A percentile compares a stretch with the other conserved stretches of the same genome.
phyloP scores from a whole-genome alignment of 2,113 vertebrate genomes.

The Hydrolagus affinis region DNA sequence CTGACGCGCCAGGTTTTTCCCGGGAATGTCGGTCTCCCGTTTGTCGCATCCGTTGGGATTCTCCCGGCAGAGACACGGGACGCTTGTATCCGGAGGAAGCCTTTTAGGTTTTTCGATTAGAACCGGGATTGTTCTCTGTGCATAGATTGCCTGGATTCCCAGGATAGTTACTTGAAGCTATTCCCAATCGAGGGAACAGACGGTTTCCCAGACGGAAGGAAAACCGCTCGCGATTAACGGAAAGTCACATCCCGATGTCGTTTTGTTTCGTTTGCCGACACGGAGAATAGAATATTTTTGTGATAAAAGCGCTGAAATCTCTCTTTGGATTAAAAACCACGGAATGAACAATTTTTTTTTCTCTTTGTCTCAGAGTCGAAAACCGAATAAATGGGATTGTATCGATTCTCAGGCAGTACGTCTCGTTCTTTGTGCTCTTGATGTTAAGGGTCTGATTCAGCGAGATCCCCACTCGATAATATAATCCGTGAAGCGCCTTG shows the following conservation, averaged over 20 bases:
- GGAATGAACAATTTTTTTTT: not conserved
- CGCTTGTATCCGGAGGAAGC: no score
- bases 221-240: no score
- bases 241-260: no score
- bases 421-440: not conserved
- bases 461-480: not conserved
- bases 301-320: not conserved
- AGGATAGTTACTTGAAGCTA: no score
- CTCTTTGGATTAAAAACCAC: not conserved
- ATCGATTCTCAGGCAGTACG: not conserved
- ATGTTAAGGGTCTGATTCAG: not conserved
- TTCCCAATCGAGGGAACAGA: no score
- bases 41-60: not conserved
- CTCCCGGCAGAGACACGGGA: not conserved
- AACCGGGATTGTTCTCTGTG: no score
- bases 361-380: not conserved
- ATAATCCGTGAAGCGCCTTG: no score
- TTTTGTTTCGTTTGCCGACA: constrained; percentile 5
- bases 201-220: no score
- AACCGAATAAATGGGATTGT: constrained; percentile 18
- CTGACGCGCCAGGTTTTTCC: no score
- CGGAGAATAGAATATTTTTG: not conserved
- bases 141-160: no score
- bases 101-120: no score
- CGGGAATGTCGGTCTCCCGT: no score